Evolutionary conservation across 2,113 vertebrate genomes (phyloP).

Genomic region (Antigone vipio): DNA sequence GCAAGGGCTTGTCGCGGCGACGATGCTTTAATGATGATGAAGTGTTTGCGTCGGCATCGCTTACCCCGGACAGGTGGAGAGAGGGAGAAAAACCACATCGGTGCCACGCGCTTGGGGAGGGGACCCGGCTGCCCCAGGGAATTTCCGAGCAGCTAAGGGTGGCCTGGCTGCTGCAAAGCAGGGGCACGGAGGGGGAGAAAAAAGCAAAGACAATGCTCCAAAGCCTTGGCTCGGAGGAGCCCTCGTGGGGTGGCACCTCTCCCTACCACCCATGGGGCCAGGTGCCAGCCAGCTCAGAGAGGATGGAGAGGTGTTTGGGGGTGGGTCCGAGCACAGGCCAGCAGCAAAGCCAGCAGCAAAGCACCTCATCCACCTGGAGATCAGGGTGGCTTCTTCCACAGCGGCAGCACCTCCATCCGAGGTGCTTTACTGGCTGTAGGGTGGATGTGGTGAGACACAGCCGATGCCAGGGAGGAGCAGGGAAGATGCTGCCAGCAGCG

Average conservation of each 20-base stretch:
- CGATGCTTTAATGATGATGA: neutral
- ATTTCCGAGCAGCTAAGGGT: neutral
- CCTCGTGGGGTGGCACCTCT: neutral
- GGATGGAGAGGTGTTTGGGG: neutral
- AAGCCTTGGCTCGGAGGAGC: neutral
- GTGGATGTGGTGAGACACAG: neutral
- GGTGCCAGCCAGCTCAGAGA: neutral
- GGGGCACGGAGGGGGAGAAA: neutral
- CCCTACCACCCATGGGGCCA: neutral
- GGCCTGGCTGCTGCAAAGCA: neutral
- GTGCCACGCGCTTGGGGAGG: rapidly evolving
- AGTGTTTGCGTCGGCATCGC: neutral
- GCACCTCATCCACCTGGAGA: rapidly evolving
- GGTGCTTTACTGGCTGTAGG: neutral
- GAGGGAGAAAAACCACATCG: neutral
- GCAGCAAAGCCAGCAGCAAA: neutral
- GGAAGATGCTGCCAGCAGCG: neutral
- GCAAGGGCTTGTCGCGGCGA: neutral
- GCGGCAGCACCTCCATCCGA: neutral
- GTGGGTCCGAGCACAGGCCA: neutral
- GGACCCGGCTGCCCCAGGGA: rapidly evolving
- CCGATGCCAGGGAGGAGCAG: neutral
- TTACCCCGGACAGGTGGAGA: neutral
- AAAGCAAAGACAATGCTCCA: neutral
- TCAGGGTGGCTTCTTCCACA: neutral